Conservation (phyloP, 2,888 invertebrate species). For the Pristionchus entomophagus region DNA sequence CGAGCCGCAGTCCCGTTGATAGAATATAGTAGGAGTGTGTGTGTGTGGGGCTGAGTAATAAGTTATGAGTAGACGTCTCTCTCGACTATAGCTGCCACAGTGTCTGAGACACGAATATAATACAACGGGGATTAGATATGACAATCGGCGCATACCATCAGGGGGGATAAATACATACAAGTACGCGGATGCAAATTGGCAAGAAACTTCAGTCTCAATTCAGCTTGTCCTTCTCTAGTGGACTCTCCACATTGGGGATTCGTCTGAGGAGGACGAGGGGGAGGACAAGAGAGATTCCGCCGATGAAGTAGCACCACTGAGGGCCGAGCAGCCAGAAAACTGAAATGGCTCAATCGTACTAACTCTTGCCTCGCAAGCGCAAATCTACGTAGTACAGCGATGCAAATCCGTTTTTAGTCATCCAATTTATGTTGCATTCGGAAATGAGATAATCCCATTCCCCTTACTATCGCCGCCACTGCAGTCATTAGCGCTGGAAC, state of each 20-base stretch:
- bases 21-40: slow-evolving; percentile 1
- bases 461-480: neutral
- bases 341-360: too few species aligned
- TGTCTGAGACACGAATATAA: too few species aligned
- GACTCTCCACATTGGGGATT: slow-evolving; percentile 52
- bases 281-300: slow-evolving; percentile 85
- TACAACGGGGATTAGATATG: neutral
- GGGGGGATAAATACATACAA: neutral
- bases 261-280: slow-evolving; percentile 79
- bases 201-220: neutral
- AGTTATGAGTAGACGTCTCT: neutral
- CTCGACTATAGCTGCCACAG: neutral
- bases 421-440: slow-evolving; percentile 4
- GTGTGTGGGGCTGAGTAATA: neutral
- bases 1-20: neutral
- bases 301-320: slow-evolving; percentile 86
- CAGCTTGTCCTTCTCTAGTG: slow-evolving; percentile 29
- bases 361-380: too few species aligned
- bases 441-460: neutral
- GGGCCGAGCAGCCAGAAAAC: slow-evolving; percentile 94
- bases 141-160: neutral
- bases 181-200: neutral
- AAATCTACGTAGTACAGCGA: neutral
- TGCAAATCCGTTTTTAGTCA: neutral
- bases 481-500: neutral